A percentile compares a stretch with the other conserved stretches of the same genome.
These are phyloP conservation scores for Rhopilema esculentum DNA, from an alignment of 30 jellyfish, hydroid and myxozoan genomes.

Conservation along the genomic window DNA sequence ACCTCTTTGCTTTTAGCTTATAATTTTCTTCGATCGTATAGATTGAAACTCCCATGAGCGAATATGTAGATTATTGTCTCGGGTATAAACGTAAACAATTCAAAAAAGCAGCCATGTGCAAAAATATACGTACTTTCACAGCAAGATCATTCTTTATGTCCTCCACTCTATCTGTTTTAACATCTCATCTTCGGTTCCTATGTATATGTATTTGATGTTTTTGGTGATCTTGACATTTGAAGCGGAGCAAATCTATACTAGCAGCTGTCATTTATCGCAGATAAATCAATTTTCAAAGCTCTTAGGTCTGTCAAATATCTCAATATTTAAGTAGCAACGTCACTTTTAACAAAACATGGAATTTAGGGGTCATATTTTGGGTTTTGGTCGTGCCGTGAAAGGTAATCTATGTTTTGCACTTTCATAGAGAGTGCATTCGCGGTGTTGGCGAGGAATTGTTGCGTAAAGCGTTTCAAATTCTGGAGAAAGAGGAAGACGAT, in stretches of 20 bases:
- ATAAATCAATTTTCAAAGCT: background rate
- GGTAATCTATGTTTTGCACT: background rate
- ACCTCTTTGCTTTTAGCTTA: no score
- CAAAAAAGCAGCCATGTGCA: no score
- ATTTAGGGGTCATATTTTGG: background rate
- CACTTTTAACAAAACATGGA: background rate
- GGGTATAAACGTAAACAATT: no score
- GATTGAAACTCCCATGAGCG: no score
- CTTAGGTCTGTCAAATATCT: background rate
- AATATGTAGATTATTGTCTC: no score
- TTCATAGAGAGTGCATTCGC: constrained; percentile 82
- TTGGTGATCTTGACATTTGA: background rate
- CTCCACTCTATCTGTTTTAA: background rate
- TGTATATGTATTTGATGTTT: background rate
- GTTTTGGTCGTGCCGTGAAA: background rate
- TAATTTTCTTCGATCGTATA: no score
- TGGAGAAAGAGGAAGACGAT: constrained; percentile 78
- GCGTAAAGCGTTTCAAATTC: constrained; percentile 52
- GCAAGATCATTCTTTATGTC: no score
- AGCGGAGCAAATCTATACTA: background rate
- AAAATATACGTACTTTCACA: no score
- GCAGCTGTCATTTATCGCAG: background rate
- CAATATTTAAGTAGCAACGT: background rate
- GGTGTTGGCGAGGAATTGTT: constrained; percentile 78
- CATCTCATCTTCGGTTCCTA: background rate